phyloP scores from a whole-genome alignment of 1,140 invertebrate genomes.

The Cyrtorhinus lividipennis region DNA sequence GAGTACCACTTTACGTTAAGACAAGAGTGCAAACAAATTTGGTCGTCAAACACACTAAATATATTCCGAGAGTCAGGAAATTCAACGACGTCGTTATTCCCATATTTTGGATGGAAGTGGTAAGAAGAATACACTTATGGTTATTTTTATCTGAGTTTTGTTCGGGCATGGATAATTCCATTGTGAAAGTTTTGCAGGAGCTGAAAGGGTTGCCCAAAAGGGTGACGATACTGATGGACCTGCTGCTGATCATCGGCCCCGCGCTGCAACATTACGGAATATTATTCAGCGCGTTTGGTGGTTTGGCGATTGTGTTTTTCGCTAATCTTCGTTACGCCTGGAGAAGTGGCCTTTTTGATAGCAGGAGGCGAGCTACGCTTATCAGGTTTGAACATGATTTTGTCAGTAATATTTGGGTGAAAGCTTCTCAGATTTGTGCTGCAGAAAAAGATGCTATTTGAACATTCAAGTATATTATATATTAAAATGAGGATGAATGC shows the following conservation, averaged over 20 bases:
- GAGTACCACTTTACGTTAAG: constrained; percentile 39
- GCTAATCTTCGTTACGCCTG: constrained; percentile 18
- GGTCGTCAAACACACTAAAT: constrained; percentile 39
- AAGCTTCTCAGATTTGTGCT: too few relatives aligned
- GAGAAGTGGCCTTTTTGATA: constrained; percentile 13
- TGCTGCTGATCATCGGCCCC: constrained; percentile 21
- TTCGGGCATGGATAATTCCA: too few relatives aligned
- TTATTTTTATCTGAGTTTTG: too few relatives aligned
- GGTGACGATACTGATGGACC: constrained; percentile 20
- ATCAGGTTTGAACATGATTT: constrained; percentile 19
- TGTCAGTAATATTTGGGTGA: too few relatives aligned
- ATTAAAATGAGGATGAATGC: too few relatives aligned
- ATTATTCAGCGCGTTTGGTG: not conserved
- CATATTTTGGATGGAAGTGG: constrained; percentile 47
- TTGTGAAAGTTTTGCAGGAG: constrained; percentile 19
- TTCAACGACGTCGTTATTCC: constrained; percentile 48
- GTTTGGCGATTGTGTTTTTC: constrained; percentile 12
- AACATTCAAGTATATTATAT: too few relatives aligned
- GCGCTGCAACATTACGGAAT: constrained; percentile 1
- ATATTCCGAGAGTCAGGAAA: constrained; percentile 35
- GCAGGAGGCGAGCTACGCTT: constrained; percentile 10
- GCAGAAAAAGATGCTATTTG: too few relatives aligned
- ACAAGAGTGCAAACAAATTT: constrained; percentile 52
- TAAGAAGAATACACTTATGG: too few relatives aligned
- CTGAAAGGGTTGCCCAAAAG: constrained; percentile 18